phyloP scores from a whole-genome alignment of 2,113 vertebrate species.

The Macrotus californicus region DNA sequence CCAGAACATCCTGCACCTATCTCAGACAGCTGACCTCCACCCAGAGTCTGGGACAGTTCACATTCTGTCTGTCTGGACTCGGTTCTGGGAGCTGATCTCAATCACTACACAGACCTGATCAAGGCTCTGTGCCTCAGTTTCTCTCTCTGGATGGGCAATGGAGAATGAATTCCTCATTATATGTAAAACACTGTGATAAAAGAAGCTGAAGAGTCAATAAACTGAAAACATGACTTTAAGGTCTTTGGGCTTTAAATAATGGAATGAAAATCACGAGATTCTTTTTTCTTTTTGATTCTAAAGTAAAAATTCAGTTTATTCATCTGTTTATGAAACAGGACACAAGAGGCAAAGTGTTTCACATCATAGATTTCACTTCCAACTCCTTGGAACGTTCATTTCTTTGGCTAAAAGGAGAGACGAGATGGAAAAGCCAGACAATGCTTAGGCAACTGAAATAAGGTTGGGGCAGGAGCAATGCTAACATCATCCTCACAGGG shows the following conservation, averaged over 20 bases:
- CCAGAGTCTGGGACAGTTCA: not conserved
- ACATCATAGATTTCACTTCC: too few species aligned
- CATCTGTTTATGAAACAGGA: too few species aligned
- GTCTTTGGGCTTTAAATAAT: not conserved
- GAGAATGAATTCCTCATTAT: not conserved
- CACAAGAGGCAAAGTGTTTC: too few species aligned
- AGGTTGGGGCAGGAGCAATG: too few species aligned
- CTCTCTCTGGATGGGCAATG: not conserved
- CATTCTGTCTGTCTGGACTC: not conserved
- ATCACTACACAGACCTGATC: not conserved
- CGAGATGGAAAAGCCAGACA: too few species aligned
- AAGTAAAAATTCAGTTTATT: too few species aligned
- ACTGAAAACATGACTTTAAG: not conserved
- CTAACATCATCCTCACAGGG: too few species aligned
- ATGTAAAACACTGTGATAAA: constrained; percentile 35
- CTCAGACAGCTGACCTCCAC: not conserved
- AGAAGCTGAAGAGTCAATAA: constrained; percentile 29
- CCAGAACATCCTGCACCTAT: not conserved
- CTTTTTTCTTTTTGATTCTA: too few species aligned
- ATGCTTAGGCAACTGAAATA: too few species aligned
- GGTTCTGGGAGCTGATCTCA: not conserved
- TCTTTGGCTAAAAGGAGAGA: too few species aligned
- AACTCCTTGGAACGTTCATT: too few species aligned
- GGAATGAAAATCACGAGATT: not conserved
- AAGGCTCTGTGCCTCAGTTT: constrained; percentile 14